Evolutionary conservation across 2,113 vertebrate genomes (phyloP).

Genomic region (Gulo gulo): DNA sequence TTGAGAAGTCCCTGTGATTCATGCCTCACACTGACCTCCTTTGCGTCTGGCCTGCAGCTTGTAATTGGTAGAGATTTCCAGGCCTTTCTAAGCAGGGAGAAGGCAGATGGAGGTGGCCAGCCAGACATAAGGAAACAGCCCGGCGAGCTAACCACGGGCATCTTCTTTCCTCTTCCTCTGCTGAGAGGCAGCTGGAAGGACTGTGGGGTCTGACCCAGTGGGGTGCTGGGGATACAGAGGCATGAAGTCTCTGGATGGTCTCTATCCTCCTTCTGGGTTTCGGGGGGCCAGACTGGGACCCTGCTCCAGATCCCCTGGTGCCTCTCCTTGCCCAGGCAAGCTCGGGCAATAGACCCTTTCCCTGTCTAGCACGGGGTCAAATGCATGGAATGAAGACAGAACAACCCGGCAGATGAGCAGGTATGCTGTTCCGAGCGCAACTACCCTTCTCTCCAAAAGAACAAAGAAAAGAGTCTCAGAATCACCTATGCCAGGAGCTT

Average conservation of each 20-base stretch:
- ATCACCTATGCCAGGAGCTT: background rate
- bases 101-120: background rate
- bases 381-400: background rate
- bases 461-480: background rate
- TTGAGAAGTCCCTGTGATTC: background rate
- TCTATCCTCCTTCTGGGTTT: background rate
- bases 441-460: background rate
- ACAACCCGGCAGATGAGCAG: background rate
- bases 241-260: no score
- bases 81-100: background rate
- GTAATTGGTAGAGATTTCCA: background rate
- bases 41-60: background rate
- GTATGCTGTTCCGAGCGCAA: background rate
- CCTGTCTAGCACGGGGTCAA: background rate
- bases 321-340: background rate
- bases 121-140: background rate
- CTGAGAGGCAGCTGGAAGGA: background rate
- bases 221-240: background rate
- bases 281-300: background rate
- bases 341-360: background rate
- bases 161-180: background rate
- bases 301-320: background rate
- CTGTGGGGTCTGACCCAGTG: no score
- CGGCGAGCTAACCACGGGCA: background rate
- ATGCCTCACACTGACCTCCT: background rate